phyloP scores from a whole-genome alignment of 2,888 invertebrate species.

The Polymixis flavicincta region DNA sequence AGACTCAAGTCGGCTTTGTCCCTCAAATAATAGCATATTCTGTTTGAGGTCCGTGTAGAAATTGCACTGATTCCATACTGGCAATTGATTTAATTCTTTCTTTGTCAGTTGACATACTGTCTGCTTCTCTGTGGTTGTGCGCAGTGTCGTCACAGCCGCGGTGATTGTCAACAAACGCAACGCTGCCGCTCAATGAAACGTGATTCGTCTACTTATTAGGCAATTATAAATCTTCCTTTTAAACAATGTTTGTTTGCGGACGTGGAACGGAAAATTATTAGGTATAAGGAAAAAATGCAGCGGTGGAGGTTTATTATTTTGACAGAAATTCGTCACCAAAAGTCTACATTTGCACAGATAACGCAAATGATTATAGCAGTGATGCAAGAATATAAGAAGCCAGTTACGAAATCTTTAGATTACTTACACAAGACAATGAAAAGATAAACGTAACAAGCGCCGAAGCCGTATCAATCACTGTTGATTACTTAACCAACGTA shows the following conservation, averaged over 20 bases:
- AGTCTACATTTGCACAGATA: constrained; percentile 1
- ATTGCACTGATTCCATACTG: constrained; percentile 54
- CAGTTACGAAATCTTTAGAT: constrained; percentile 29
- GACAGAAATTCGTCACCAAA: constrained; percentile 26
- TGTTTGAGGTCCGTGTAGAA: constrained; percentile 51
- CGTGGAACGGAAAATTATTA: constrained; percentile 36
- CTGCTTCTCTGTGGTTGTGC: constrained; percentile 58
- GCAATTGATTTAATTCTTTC: constrained; percentile 68
- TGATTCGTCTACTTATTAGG: constrained; percentile 79
- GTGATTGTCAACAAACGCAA: constrained; percentile 79
- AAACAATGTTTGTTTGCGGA: constrained; percentile 57
- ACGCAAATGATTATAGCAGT: background rate
- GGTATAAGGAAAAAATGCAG: constrained; percentile 48
- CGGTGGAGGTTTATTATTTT: constrained; percentile 38
- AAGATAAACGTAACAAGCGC: constrained; percentile 38
- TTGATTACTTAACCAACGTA: constrained; percentile 47
- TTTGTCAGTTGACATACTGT: constrained; percentile 67
- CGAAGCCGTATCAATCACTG: constrained; percentile 52
- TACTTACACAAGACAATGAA: constrained; percentile 33
- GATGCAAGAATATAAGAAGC: constrained; percentile 18
- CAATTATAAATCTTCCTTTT: constrained; percentile 70
- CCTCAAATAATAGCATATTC: constrained; percentile 52
- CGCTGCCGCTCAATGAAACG: constrained; percentile 75
- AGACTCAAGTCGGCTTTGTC: constrained; percentile 47
- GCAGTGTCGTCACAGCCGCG: constrained; percentile 76